A percentile compares a stretch with the other conserved stretches of the same genome.
These are phyloP conservation scores for Alectoris magna DNA, from an alignment of 2,797 vertebrate genomes.

Conservation along the genomic window DNA sequence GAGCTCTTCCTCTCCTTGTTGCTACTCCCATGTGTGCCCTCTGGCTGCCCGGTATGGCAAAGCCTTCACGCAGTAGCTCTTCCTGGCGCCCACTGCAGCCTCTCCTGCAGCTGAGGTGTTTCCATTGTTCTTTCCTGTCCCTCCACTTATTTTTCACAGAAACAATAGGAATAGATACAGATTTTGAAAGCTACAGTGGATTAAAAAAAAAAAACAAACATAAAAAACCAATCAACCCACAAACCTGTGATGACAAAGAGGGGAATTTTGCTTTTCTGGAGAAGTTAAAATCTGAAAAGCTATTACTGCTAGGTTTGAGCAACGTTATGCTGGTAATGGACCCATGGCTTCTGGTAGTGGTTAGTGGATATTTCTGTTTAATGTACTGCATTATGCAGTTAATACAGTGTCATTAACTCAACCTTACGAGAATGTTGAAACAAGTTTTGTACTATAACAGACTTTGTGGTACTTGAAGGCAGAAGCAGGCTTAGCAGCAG, in stretches of 20 bases:
- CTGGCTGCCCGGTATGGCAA: not conserved
- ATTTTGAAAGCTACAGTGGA: not conserved
- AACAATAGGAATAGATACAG: not conserved
- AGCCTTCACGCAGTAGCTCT: not conserved
- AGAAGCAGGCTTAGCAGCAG: not conserved
- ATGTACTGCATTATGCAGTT: not conserved
- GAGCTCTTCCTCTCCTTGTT: not conserved
- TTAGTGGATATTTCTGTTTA: not conserved
- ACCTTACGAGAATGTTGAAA: not conserved
- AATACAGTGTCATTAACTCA: not conserved
- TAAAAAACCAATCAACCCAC: too few relatives aligned
- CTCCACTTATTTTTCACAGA: not conserved
- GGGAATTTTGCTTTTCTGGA: not conserved
- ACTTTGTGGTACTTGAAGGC: fast-evolving
- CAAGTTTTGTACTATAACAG: not conserved
- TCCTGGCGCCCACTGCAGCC: not conserved
- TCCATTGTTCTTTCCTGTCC: not conserved
- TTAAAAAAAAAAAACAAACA: not conserved
- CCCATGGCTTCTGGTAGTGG: not conserved
- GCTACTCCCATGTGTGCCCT: fast-evolving
- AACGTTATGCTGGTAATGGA: not conserved
- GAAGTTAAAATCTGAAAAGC: not conserved
- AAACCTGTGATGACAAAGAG: not conserved
- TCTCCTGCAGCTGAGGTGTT: not conserved
- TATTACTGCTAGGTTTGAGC: not conserved